Evolutionary conservation across 2,888 invertebrate genomes (phyloP), one percentile per base, ranked within the genome.

Genomic region (Euproctis similis): DNA sequence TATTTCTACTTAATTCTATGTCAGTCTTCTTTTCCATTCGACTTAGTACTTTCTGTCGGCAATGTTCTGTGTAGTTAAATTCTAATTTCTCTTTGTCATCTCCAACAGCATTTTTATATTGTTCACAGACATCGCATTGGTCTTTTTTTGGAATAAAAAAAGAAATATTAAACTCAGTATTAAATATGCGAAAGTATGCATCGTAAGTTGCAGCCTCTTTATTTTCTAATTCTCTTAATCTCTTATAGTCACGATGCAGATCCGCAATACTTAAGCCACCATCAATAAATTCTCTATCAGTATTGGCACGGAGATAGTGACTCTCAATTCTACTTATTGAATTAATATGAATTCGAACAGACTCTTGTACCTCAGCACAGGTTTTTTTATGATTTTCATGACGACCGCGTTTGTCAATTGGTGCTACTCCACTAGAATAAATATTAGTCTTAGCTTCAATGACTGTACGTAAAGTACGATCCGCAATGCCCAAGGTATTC

Each of bases 51-150:
- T 14, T 14, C 3, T 14, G 4, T 14, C 6, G 4, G 3, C 3
- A 14, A 14, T 14, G 14, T 14, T 14, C 6, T 14, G 12, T 10
- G 12, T 32, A 32, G 4, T 26, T 3, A 11, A 21, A 0, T 8
- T 32, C 24, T 20, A 28, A 9, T 12, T 25, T 24, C 14, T 24
- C 21, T 32, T 32, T 32, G 7, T 29, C 28, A 23, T 35, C 32
- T 25, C 13, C 29, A 30, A 27, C 30, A 23, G 32, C 28, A 24
- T 35, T 39, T 35, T 39, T 32, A 29, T 28, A 38, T 17, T 11
- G 12, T 24, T 31, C 31, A 16, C 38, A 14, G 6, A 14, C 6
- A 14, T 14, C 6, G 3, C 14, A 4, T 14, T 6, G 14, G 14
- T 14, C 14, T 14, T 14, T 14, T 6, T 14, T 14, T n/a, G n/a